These are phyloP conservation scores for Geococcyx californianus DNA, from an alignment of 2,113 vertebrate genomes.

Conservation along the genomic window DNA sequence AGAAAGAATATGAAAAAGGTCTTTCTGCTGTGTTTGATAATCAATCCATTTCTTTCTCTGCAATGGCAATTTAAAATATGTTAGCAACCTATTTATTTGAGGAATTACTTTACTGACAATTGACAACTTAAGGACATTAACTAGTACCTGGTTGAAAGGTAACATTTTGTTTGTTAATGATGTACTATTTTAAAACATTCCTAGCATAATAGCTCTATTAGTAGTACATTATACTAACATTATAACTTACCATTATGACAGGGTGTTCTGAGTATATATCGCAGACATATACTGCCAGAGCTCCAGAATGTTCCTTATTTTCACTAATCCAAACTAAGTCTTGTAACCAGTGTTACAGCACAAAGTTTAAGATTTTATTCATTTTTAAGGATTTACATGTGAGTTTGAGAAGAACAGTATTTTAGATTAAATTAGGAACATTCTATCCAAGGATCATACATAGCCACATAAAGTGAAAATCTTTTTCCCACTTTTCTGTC, in stretches of 20 bases:
- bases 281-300: constrained; percentile 9
- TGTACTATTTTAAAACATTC: constrained; percentile 41
- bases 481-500: background rate
- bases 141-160: background rate
- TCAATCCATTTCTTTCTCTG: background rate
- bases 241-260: constrained; percentile 31
- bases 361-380: background rate
- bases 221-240: constrained; percentile 46
- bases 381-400: background rate
- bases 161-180: background rate
- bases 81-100: background rate
- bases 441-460: background rate
- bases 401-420: background rate
- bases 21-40: background rate
- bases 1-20: background rate
- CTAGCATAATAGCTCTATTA: constrained; percentile 32
- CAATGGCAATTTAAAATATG: background rate
- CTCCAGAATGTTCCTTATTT: background rate
- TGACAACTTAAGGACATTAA: background rate
- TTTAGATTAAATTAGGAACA: background rate
- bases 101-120: background rate
- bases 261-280: constrained; percentile 28
- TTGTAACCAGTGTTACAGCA: background rate
- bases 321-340: constrained; percentile 1
- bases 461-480: background rate